Base-by-base conservation (phyloP, 2,113 vertebrate genomes). In the Lates calcarifer region DNA sequence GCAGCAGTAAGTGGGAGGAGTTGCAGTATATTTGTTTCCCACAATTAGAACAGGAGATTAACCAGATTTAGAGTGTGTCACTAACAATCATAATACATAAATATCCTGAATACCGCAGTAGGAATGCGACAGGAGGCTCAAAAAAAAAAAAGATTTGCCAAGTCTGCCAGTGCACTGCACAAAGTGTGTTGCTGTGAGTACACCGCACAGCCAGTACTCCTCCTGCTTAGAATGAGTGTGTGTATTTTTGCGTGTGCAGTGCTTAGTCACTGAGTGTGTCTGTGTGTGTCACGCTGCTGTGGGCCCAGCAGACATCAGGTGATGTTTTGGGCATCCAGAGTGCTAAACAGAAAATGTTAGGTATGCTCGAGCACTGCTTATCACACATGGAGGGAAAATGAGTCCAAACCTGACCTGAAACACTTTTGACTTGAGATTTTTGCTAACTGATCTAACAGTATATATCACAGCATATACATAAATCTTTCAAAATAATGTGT, bases 11-110 rank as follows among this genome's bases (percentile, higher is more conserved):
- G 74, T 35, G 29, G 71, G 56, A 60, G 37, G 61, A 29, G 45
- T 49, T 26, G 35, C 47, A 26, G 28, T 10, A 31, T 64, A 53
- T 77, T 62, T 80, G 26, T 74, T 37, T 56, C 29, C 13, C 37
- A 41, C 51, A n/a, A 62, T 57, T 72, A 22, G 45, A 77, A 26
- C 3, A 60, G 41, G 47, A 76, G 61, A 39, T 66, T 63, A 51
- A 63, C 20, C 24, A 61, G 58, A 31, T 65, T 65, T 71, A 28
- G 2, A 55, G 43, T 56, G 20, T 69, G 58, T 35, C 51, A 47
- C 69, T 69, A 75, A 67, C 49, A 45, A 14, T 55, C 64, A 49
- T 49, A 55, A 3, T 17, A 9, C 7, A 64, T 60, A 58, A 39
- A 81, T 65, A 41, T 43, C 3, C 35, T 47, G n/a, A 63, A 63